Conservation (phyloP, 1,140 invertebrate genomes). For the Cydia strobilella region DNA sequence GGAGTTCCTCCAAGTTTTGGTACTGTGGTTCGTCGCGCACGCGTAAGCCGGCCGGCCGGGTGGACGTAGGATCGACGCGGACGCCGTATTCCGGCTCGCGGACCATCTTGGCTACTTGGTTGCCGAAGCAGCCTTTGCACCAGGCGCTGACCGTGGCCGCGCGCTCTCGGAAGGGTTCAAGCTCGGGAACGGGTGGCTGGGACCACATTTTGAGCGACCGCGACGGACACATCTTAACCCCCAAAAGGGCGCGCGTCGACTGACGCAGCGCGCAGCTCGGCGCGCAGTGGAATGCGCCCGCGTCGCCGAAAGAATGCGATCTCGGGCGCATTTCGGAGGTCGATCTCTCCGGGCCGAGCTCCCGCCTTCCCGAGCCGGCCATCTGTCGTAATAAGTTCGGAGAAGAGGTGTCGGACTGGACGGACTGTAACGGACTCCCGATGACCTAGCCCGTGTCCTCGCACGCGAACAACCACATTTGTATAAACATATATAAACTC, state of each 20-base stretch:
- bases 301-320: slow-evolving; percentile 80
- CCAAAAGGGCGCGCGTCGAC: slow-evolving; percentile 79
- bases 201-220: slow-evolving; percentile 72
- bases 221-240: slow-evolving; percentile 79
- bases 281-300: slow-evolving; percentile 77
- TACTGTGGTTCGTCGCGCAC: slow-evolving; percentile 71
- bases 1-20: slow-evolving; percentile 72
- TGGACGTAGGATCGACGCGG: slow-evolving; percentile 62
- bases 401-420: slow-evolving; percentile 57
- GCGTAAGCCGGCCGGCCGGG: slow-evolving; percentile 57
- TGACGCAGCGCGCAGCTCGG: slow-evolving; percentile 71
- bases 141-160: slow-evolving; percentile 55
- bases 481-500: slow-evolving; percentile 2
- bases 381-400: slow-evolving; percentile 77
- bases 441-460: slow-evolving; percentile 61
- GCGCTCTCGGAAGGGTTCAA: slow-evolving; percentile 62
- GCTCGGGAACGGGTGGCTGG: slow-evolving; percentile 69
- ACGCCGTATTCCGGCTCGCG: slow-evolving; percentile 69
- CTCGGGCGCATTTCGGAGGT: slow-evolving; percentile 78
- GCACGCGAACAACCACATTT: slow-evolving; percentile 55
- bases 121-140: slow-evolving; percentile 55
- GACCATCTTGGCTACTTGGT: slow-evolving; percentile 65
- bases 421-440: slow-evolving; percentile 68
- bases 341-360: slow-evolving; percentile 74
- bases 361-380: slow-evolving; percentile 70